A percentile compares a stretch with the other conserved stretches of the same genome.
Evolutionary conservation across 2,113 vertebrate genomes (phyloP).

Genomic region (Triplophysa rosa): DNA sequence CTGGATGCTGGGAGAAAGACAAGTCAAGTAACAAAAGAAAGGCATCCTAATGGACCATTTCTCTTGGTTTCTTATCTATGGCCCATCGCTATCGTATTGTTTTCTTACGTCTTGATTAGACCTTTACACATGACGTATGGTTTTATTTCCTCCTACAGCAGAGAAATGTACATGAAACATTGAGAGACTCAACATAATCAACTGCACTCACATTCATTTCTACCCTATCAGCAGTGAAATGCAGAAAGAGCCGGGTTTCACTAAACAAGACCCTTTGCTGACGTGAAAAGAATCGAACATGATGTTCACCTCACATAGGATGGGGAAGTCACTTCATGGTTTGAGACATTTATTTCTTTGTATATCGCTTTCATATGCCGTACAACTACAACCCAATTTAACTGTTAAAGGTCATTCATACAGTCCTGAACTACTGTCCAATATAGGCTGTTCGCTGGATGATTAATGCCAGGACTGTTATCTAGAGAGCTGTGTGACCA

Average conservation of each 20-base stretch:
- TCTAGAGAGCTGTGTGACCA: not conserved
- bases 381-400: not conserved
- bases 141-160: not conserved
- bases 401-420: not conserved
- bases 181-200: not conserved
- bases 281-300: not conserved
- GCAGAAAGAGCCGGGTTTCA: not conserved
- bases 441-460: too few species aligned
- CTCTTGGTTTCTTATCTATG: not conserved
- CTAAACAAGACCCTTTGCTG: not conserved
- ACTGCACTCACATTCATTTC: not conserved
- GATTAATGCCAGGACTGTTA: not conserved
- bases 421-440: not conserved
- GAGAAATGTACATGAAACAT: not conserved
- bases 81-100: not conserved
- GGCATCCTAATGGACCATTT: not conserved
- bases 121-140: not conserved
- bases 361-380: not conserved
- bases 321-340: not conserved
- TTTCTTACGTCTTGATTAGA: not conserved
- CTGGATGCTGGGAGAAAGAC: constrained; percentile 14
- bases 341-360: not conserved
- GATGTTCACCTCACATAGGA: too few species aligned
- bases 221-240: too few species aligned
- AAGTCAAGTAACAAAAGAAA: not conserved